Base-by-base conservation (phyloP, 2,113 vertebrate species). In the Xenopus laevis region DNA sequence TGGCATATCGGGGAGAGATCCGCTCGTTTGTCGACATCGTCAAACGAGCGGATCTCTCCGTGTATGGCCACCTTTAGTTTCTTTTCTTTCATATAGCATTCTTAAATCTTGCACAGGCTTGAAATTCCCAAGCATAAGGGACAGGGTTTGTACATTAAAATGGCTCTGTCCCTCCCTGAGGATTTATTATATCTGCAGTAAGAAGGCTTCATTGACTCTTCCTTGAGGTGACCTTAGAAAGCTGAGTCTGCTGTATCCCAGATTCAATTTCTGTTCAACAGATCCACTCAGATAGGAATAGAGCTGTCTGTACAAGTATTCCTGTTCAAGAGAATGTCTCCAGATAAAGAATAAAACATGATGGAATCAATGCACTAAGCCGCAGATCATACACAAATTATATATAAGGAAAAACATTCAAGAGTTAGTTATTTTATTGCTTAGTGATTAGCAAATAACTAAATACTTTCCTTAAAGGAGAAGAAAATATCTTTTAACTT, bases 161-260 rank as follows among this genome's bases (percentile, higher is more conserved):
- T 60, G 23, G 64, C 23, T 74, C 63, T 74, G 71, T 72, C 71
- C 47, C n/a, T 44, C 16, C 58, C 7, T 50, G 23, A 67, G 53
- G 63, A 74, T 74, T 66, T 74, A 74, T 74, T 74, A 74, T 30
- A 74, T 65, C 71, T 74, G 71, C 63, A 65, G 52, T 58, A 66
- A 59, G 33, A 65, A 57, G 66, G 71, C 64, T 66, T 45, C 58
- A 67, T 67, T 74, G 64, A 60, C 71, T 74, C 50, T 23, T 52
- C 50, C 58, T 74, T 16, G 52, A 74, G 64, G 72, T 74, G 72
- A 74, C 72, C 72, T 74, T 65, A 74, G 64, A 72, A 53, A 67
- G 72, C 72, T 74, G 64, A 74, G 40, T 67, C 30, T 74, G 65
- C 72, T 72, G 50, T 21, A 72, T 72, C 17, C 20, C 46, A 53